Evolutionary conservation across 2,113 vertebrate species (phyloP), one percentile per base, ranked within the genome.

Genomic region (Hippocampus zosterae): DNA sequence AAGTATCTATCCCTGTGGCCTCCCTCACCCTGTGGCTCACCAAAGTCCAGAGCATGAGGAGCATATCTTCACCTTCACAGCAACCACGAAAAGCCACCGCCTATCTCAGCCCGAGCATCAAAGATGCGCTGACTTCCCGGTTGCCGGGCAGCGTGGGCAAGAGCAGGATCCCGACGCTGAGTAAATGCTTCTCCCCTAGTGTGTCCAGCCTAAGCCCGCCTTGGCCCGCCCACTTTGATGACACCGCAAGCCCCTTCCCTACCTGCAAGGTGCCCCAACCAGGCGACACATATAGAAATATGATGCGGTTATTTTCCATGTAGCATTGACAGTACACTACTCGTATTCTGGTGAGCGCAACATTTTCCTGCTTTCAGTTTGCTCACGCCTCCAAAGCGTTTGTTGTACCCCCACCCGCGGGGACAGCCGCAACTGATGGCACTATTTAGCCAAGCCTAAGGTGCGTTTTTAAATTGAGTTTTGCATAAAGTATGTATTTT

Each of bases 51-150:
- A 97, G 94, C 29, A 89, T 94, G 33, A 94, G 95, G 37, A 95
- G 94, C 68, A 95, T 96, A 84, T 90, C 93, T 13, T 87, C 91
- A 42, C 90, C 93, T 67, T 87, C 92, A 25, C 90, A 93, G 67
- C 95, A 93, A 1, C 91, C 93, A 16, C 90, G 92, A 3, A 98
- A 97, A 88, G 96, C 96, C 85, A 97, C 94, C 7, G 95, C 96
- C 41, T 97, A 97, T 0, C 95, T 97, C 79, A 97, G 95, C 69
- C 96, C 96, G 2, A 97, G 95, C 0, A 84, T 98, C 42, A 96
- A 96, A 85, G 93, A 93, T 60, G 77, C 88, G 79, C 83, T 91
- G 70, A 85, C 76, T 76, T 83, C 90, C 0, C 94, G 93, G 83
- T 70, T 90, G 0, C 86, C 93, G 46, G 90, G 61, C 12, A 44